phyloP scores from a whole-genome alignment of 2,797 vertebrate species.

The Brachymystax lenok region DNA sequence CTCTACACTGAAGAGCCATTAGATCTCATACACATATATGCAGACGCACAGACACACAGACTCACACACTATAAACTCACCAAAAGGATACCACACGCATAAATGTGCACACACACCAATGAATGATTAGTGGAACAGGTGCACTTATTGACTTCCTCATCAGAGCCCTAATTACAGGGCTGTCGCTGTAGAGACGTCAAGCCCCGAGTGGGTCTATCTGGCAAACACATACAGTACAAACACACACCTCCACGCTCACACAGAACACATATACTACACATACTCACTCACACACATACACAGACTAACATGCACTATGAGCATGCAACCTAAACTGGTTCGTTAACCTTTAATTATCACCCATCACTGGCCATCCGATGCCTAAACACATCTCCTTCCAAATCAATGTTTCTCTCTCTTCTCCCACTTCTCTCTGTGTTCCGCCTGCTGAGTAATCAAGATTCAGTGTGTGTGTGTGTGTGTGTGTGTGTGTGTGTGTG shows the following conservation, averaged over 20 bases:
- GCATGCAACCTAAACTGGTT: slow-evolving; percentile 13
- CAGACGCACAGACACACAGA: background rate
- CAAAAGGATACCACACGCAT: slow-evolving; percentile 7
- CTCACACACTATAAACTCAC: slow-evolving; percentile 4
- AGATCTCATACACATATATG: background rate
- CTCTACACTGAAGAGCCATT: slow-evolving; percentile 1
- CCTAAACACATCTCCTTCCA: background rate
- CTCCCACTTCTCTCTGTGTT: background rate
- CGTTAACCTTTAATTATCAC: slow-evolving; percentile 2
- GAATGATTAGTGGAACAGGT: slow-evolving; percentile 57
- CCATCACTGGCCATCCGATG: background rate
- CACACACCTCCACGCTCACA: slow-evolving; percentile 19
- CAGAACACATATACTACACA: slow-evolving; percentile 11
- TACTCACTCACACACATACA: slow-evolving; percentile 1
- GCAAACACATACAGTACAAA: slow-evolving; percentile 18
- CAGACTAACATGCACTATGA: background rate
- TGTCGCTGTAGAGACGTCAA: slow-evolving; percentile 39
- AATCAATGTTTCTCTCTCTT: background rate
- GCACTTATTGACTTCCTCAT: slow-evolving; percentile 53
- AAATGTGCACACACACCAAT: background rate
- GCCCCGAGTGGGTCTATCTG: slow-evolving; percentile 38
- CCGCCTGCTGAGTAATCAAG: slow-evolving; percentile 5
- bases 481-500: background rate
- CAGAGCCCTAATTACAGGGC: slow-evolving; percentile 55
- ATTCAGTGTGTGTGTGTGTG: background rate